Evolutionary conservation across 1,140 invertebrate genomes (phyloP), one percentile per base, ranked within the genome.

Genomic region (Helicoverpa zea): DNA sequence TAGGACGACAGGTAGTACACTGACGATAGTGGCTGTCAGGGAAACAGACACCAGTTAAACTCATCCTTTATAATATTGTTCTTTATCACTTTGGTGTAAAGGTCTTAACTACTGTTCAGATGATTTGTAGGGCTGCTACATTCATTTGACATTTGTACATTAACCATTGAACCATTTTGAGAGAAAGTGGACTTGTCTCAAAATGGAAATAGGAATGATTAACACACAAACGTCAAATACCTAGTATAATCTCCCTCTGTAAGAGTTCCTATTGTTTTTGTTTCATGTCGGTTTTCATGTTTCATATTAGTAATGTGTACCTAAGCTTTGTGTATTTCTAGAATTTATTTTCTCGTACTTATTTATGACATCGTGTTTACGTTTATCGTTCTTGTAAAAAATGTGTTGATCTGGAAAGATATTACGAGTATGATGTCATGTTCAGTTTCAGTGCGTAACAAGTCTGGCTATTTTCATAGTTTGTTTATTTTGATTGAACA

Each of bases 1-100:
- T 89, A 83, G 70, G 90, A 90, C 56, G 89, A 87, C 70, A 94
- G 88, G 89, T 94, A 94, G 92, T 94, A 94, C 77, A 81, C 59
- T 70, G 92, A 92, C 59, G 90, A 88, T 92, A 92, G 87, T 87
- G 93, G 91, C 93, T 94, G 90, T 70, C 63, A 78, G 51, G 74
- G 52, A 70, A 79, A 79, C 70, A n/a, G 49, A 13, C 63, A 68
- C 35, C 63, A 66, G 63, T 66, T 66, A 66, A 66, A 66, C 63
- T 66, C n/a, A 66, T 66, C n/a, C 63, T 16, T 66, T 47, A 66
- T 66, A 66, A n/a, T n/a, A 23, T 43, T 13, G 16, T 30, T 70
- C 35, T 64, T 64, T 43, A 43, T 47, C 29, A 30, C 9, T 13
- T 63, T 43, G 11, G 14, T 64, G 23, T 23, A 23, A 23, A 2